Conservation (phyloP, 2,888 invertebrate genomes). For the Campoplex capitator region DNA sequence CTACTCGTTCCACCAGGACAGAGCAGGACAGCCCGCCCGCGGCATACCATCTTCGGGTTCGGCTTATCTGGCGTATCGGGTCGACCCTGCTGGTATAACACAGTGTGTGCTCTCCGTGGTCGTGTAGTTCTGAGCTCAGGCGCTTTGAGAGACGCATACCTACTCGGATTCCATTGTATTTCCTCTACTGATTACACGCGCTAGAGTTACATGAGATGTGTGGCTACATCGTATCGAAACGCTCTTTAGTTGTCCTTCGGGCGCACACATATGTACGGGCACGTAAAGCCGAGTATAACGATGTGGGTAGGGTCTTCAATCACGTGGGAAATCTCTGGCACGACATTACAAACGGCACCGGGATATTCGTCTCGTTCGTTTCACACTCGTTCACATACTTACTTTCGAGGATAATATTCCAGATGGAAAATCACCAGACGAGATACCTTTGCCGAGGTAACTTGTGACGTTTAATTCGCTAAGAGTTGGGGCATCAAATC, state of each 20-base stretch:
- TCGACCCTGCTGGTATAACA: slow-evolving; percentile 65
- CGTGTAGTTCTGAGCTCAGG: slow-evolving; percentile 70
- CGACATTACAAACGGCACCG: slow-evolving; percentile 50
- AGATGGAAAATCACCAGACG: slow-evolving; percentile 23
- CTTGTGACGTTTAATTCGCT: neutral
- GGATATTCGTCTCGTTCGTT: slow-evolving; percentile 61
- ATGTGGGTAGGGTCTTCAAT: slow-evolving; percentile 71
- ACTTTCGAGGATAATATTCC: slow-evolving; percentile 30
- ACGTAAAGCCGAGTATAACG: slow-evolving; percentile 40
- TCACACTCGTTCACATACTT: slow-evolving; percentile 55
- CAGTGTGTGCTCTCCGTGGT: slow-evolving; percentile 50
- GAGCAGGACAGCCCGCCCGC: slow-evolving; percentile 62
- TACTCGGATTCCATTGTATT: slow-evolving; percentile 81
- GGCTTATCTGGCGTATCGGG: slow-evolving; percentile 69
- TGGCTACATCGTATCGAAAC: slow-evolving; percentile 29
- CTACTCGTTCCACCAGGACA: slow-evolving; percentile 38
- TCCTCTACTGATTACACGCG: slow-evolving; percentile 79
- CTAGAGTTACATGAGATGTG: slow-evolving; percentile 61
- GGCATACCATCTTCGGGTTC: slow-evolving; percentile 81
- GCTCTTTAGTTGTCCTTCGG: slow-evolving; percentile 50
- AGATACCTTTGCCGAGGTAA: slow-evolving; percentile 6
- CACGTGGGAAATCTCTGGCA: slow-evolving; percentile 75
- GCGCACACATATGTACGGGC: slow-evolving; percentile 4
- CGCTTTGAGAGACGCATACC: slow-evolving; percentile 78
- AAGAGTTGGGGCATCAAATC: slow-evolving; percentile 5